Conservation (phyloP, 1,140 invertebrate genomes). For the Procambarus virginalis region DNA sequence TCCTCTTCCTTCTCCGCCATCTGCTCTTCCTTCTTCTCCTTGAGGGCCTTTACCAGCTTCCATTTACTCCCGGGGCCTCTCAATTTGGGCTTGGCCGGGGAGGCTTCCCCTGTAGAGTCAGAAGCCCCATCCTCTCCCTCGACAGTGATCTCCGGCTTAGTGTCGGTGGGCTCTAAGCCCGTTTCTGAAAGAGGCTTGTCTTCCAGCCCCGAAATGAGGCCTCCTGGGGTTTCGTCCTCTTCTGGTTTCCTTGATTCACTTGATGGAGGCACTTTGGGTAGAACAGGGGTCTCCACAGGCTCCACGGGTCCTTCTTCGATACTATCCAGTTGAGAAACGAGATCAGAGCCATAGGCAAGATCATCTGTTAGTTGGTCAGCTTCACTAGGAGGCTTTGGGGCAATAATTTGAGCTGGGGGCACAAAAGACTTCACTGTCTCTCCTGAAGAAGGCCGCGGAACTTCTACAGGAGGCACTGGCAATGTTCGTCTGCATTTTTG, state of each 20-base stretch:
- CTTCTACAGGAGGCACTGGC: constrained; percentile 32
- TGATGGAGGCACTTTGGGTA: background rate
- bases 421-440: background rate
- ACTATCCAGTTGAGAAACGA: background rate
- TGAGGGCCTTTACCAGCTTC: constrained; percentile 90
- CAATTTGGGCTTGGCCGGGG: constrained; percentile 6
- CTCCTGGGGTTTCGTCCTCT: constrained; percentile 20
- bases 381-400: constrained; percentile 11
- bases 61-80: constrained; percentile 81
- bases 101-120: constrained; percentile 4
- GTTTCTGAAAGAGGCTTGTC: background rate
- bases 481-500: constrained; percentile 15
- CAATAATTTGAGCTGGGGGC: background rate
- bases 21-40: constrained; percentile 90
- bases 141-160: constrained; percentile 19
- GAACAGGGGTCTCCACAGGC: constrained; percentile 16
- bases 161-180: background rate
- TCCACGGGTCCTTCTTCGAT: constrained; percentile 11
- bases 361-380: constrained; percentile 17
- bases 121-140: constrained; percentile 35
- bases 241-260: background rate
- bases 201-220: background rate
- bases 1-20: constrained; percentile 69
- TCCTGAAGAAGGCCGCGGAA: background rate
- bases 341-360: constrained; percentile 27